phyloP scores from a whole-genome alignment of 1,140 invertebrate genomes.

The Drosophila hydei region DNA sequence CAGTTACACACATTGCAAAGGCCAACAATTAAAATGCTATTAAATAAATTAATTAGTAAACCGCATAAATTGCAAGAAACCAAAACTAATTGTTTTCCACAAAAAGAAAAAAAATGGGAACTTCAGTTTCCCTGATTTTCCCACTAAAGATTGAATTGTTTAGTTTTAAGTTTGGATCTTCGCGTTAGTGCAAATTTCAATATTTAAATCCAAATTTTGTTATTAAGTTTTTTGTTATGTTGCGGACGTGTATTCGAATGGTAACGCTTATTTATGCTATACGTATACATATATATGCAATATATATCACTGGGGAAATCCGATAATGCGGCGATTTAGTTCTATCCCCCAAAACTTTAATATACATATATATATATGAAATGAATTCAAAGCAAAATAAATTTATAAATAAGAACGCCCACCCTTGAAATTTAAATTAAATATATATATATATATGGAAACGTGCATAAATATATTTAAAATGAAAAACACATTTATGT shows the following conservation, averaged over 20 bases:
- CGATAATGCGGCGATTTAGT: conserved; percentile 12
- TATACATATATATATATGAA: conserved; percentile 32
- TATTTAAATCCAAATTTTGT: conserved; percentile 12
- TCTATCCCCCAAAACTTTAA: conserved; percentile 8
- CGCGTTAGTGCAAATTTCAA: conserved; percentile 10
- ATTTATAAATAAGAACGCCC: conserved; percentile 48
- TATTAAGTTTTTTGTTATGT: conserved; percentile 76
- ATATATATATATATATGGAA: no score
- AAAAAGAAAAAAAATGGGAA: background rate
- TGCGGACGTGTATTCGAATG: conserved; percentile 21
- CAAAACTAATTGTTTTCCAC: conserved; percentile 3
- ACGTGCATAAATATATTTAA: no score
- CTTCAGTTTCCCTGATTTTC: background rate
- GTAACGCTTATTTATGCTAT: conserved; percentile 33
- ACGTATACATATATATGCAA: conserved; percentile 6
- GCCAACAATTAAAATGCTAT: conserved; percentile 32
- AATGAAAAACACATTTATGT: conserved; percentile 21
- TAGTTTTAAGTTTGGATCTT: conserved; percentile 13
- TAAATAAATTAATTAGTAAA: conserved; percentile 42
- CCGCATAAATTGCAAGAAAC: conserved; percentile 17
- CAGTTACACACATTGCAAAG: conserved; percentile 18
- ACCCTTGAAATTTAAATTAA: conserved; percentile 67
- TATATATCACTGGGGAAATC: conserved; percentile 11
- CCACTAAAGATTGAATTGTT: conserved; percentile 2
- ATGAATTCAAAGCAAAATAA: conserved; percentile 29